Conservation (phyloP, 2,113 vertebrate species). For the Seriola quinqueradiata region DNA sequence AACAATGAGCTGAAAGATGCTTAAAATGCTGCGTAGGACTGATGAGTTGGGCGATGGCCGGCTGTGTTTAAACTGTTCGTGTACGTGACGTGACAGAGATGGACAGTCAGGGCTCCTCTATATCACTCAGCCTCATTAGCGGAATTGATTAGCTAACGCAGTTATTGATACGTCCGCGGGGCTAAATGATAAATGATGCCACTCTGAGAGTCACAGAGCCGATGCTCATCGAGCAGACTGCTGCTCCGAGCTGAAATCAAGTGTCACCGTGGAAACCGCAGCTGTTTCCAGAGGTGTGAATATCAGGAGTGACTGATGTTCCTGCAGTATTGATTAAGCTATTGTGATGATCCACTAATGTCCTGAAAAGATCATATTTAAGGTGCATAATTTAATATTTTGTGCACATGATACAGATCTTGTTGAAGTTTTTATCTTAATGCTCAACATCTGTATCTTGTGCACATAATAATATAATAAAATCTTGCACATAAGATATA, state of each 20-base stretch:
- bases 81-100: conserved; percentile 26
- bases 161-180: conserved; percentile 47
- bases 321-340: neutral
- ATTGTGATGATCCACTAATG: neutral
- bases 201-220: conserved; percentile 45
- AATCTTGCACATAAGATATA: no score
- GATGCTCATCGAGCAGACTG: neutral
- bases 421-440: neutral
- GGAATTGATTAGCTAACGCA: conserved; percentile 62
- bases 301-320: neutral
- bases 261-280: neutral
- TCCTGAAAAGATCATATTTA: neutral
- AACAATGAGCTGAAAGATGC: no score
- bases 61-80: neutral
- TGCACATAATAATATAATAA: neutral
- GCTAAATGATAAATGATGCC: conserved; percentile 58
- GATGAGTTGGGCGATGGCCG: no score
- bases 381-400: neutral
- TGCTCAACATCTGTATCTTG: neutral
- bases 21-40: no score
- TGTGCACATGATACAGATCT: neutral
- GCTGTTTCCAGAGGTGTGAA: neutral
- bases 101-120: conserved; percentile 29
- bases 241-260: conserved; percentile 13
- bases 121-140: conserved; percentile 59